Percentiles rank a stretch among this genome's conserved stretches.
Evolutionary conservation across 2,113 vertebrate species (phyloP).

Genomic region (Albula glossodonta): DNA sequence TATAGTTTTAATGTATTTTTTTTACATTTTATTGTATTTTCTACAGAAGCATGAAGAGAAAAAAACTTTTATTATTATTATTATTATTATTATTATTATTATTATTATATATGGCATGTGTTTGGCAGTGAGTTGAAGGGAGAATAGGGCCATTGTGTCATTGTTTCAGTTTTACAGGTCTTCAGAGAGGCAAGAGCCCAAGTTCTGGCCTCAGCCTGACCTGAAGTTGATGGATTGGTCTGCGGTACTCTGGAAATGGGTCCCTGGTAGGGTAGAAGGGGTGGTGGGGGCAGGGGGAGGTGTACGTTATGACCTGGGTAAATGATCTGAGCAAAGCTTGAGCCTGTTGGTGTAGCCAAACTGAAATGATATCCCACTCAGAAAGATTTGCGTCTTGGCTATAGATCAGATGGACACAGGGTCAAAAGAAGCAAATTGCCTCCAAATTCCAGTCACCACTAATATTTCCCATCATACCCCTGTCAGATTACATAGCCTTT

Average conservation of each 20-base stretch:
- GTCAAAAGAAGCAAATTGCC: conserved; percentile 33
- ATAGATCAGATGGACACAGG: conserved; percentile 26
- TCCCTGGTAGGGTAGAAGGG: conserved; percentile 36
- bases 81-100: no score
- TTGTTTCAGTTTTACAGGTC: not conserved
- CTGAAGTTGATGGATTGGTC: conserved; percentile 15
- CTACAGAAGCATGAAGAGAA: not conserved
- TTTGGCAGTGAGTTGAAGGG: conserved; percentile 8
- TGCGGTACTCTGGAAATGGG: not conserved
- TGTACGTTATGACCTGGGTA: not conserved
- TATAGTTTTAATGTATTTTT: conserved; percentile 33
- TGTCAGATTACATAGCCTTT: conserved; percentile 44
- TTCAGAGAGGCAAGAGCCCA: not conserved
- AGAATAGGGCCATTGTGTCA: conserved; percentile 21
- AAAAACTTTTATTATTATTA: not conserved
- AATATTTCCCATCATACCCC: conserved; percentile 39
- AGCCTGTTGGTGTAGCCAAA: conserved; percentile 41
- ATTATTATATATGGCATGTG: conserved; percentile 10
- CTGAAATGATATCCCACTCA: conserved; percentile 49
- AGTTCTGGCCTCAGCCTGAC: conserved; percentile 15
- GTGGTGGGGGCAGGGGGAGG: conserved; percentile 20
- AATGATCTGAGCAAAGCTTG: conserved; percentile 4
- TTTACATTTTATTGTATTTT: conserved; percentile 22
- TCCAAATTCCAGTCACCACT: conserved; percentile 46
- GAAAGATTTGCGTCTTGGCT: conserved; percentile 33